A percentile compares a stretch with the other conserved stretches of the same genome.
Conservation (phyloP, 64 coral and sea anemone genomes). For the Pachyseris speciosa region DNA sequence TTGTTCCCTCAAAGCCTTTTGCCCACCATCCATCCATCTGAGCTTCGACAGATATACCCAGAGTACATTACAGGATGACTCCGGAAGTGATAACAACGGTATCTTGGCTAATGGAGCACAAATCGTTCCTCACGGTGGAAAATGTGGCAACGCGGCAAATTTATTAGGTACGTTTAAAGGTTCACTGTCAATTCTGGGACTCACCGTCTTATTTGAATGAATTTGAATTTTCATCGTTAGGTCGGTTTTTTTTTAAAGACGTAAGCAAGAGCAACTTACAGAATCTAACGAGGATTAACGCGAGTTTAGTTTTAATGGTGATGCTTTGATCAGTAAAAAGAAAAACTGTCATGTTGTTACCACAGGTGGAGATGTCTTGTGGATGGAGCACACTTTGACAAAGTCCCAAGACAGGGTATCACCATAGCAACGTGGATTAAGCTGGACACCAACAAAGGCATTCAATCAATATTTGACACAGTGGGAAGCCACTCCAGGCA, state of each 20-base stretch:
- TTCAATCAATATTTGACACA: conserved; percentile 99
- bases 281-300: no score
- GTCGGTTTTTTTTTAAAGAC: no score
- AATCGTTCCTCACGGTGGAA: conserved; percentile 85
- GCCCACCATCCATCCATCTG: conserved; percentile 86
- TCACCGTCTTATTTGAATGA: no score
- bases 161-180: conserved; percentile 56
- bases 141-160: conserved; percentile 90
- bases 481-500: conserved; percentile 93
- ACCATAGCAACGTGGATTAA: conserved; percentile 97
- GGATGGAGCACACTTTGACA: conserved; percentile 80
- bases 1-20: conserved; percentile 53
- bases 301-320: no score
- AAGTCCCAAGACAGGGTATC: conserved; percentile 83
- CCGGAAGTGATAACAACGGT: conserved; percentile 86
- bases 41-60: conserved; percentile 89
- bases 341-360: not conserved
- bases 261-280: no score
- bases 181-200: no score
- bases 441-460: conserved; percentile 87
- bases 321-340: no score
- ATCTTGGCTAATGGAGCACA: conserved; percentile 83
- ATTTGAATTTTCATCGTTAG: no score
- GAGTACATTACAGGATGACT: conserved; percentile 72
- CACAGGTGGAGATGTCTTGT: conserved; percentile 93